Conservation (phyloP, 1,140 invertebrate genomes). For the Aphaenogaster ashmeadi region DNA sequence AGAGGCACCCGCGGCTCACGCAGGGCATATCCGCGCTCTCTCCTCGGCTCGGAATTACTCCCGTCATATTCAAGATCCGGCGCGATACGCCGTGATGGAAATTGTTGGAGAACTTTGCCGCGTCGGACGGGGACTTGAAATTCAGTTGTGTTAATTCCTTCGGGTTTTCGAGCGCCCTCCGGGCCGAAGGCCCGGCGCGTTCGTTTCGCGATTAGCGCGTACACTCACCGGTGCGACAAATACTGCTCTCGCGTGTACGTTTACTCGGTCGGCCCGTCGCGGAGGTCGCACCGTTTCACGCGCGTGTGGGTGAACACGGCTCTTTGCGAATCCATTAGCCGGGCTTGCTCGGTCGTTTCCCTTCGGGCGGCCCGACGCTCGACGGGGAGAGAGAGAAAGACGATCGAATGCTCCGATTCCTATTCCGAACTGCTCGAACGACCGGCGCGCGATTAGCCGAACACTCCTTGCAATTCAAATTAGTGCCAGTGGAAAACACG, state of each 20-base stretch:
- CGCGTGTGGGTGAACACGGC: slow-evolving; percentile 72
- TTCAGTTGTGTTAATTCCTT: slow-evolving; percentile 77
- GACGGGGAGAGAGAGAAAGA: slow-evolving; percentile 45
- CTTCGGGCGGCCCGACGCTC: slow-evolving; percentile 61
- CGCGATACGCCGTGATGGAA: slow-evolving; percentile 72
- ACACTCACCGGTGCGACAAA: slow-evolving; percentile 64
- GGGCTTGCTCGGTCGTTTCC: slow-evolving; percentile 70
- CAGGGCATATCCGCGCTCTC: not conserved
- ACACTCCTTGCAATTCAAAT: slow-evolving; percentile 67
- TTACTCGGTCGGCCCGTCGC: slow-evolving; percentile 26
- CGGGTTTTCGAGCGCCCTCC: slow-evolving; percentile 72
- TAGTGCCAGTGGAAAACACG: slow-evolving; percentile 33
- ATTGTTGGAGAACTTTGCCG: slow-evolving; percentile 72
- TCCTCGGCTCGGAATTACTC: slow-evolving; percentile 56
- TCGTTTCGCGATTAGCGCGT: slow-evolving; percentile 64
- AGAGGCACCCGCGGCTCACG: slow-evolving; percentile 26
- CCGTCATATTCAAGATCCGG: slow-evolving; percentile 74
- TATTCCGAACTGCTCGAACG: slow-evolving; percentile 71
- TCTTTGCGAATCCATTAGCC: slow-evolving; percentile 77
- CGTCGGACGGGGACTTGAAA: slow-evolving; percentile 73
- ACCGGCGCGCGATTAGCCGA: slow-evolving; percentile 70
- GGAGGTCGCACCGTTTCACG: slow-evolving; percentile 16
- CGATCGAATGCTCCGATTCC: slow-evolving; percentile 64
- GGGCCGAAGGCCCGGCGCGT: slow-evolving; percentile 47
- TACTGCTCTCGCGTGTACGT: slow-evolving; percentile 44